Evolutionary conservation across 2,797 vertebrate genomes (phyloP).

Genomic region (Nasua narica): DNA sequence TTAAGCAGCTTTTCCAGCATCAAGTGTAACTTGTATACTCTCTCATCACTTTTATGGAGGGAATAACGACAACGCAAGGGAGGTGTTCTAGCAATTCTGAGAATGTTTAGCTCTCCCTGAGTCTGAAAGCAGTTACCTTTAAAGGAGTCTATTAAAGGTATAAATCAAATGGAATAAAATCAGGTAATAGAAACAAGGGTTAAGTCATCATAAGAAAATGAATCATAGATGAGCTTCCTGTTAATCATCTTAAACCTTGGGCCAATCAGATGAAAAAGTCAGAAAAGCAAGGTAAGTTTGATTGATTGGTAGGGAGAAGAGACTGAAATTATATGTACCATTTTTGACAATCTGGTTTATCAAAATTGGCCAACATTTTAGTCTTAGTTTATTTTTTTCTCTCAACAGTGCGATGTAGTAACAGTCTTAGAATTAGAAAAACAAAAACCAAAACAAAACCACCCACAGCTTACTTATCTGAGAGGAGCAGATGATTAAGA

Average conservation of each 20-base stretch:
- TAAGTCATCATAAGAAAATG: conserved; percentile 44
- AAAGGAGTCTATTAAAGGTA: background rate
- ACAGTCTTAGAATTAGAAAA: background rate
- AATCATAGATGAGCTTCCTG: background rate
- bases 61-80: background rate
- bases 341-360: background rate
- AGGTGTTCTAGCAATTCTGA: conserved; percentile 8
- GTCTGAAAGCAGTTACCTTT: conserved; percentile 6
- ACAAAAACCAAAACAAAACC: background rate
- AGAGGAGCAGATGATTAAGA: background rate
- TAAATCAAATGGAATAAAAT: conserved; percentile 40
- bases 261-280: background rate
- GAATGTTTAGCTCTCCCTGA: background rate
- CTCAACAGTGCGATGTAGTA: background rate
- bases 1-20: background rate
- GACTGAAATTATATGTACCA: background rate
- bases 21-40: background rate
- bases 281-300: background rate
- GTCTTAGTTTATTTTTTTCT: background rate
- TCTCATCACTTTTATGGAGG: background rate
- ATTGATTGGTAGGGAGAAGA: background rate
- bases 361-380: background rate
- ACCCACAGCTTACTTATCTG: background rate
- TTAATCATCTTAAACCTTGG: conserved; percentile 1
- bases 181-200: background rate